phyloP scores from a whole-genome alignment of 2,888 invertebrate genomes.

The Drosophila pullipes region DNA sequence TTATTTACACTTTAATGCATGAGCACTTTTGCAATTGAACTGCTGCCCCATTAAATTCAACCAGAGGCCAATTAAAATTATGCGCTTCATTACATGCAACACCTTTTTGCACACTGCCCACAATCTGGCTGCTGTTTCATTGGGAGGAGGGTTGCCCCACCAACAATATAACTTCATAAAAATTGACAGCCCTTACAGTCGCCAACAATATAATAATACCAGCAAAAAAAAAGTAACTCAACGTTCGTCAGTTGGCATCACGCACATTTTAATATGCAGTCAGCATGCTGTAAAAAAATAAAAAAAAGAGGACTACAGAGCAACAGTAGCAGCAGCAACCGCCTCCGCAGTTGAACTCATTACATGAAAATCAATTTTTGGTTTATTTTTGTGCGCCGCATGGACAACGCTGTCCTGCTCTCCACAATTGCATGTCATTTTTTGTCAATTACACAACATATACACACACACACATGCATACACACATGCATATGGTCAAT shows the following conservation, averaged over 20 bases:
- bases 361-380: constrained; percentile 79
- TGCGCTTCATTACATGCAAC: constrained; percentile 66
- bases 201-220: constrained; percentile 43
- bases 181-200: constrained; percentile 69
- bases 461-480: constrained; percentile 9
- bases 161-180: constrained; percentile 72
- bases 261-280: constrained; percentile 77
- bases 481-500: constrained; percentile 55
- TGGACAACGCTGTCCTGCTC: constrained; percentile 35
- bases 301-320: constrained; percentile 25
- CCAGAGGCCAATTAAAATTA: constrained; percentile 72
- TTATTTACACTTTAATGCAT: neutral
- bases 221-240: constrained; percentile 20
- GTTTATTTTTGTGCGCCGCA: constrained; percentile 63
- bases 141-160: neutral
- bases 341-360: constrained; percentile 68
- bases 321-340: neutral
- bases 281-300: constrained; percentile 55
- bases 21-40: neutral
- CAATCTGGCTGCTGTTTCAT: constrained; percentile 14
- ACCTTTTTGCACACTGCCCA: constrained; percentile 35
- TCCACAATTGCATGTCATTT: constrained; percentile 63
- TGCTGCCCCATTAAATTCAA: constrained; percentile 50
- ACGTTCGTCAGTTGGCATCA: constrained; percentile 63
- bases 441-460: constrained; percentile 70